A percentile compares a stretch with the other conserved stretches of the same genome.
Evolutionary conservation across 2,888 invertebrate genomes (phyloP).

Genomic region (Sceliomorpha sp.): DNA sequence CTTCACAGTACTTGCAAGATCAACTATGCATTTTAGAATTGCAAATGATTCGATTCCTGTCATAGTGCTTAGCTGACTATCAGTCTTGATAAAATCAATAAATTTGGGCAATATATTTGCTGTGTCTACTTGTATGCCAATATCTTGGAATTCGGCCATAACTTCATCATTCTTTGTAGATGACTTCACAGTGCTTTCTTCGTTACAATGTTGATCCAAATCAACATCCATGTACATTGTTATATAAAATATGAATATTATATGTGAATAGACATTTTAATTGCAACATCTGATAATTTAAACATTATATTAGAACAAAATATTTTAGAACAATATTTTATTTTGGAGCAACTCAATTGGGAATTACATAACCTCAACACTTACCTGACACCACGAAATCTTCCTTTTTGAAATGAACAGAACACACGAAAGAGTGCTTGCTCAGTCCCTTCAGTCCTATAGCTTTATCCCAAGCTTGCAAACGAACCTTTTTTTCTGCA

Average conservation of each 20-base stretch:
- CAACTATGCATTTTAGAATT: not conserved
- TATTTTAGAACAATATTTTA: not conserved
- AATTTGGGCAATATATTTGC: not conserved
- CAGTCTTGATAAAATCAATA: not conserved
- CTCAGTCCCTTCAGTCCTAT: not conserved
- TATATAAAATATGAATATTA: no score
- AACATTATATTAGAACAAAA: no score
- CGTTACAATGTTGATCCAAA: not conserved
- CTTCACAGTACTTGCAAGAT: not conserved
- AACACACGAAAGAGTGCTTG: not conserved
- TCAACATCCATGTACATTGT: no score
- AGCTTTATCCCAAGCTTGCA: not conserved
- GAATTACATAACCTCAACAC: no score
- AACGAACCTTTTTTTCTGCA: not conserved
- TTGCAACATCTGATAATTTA: no score
- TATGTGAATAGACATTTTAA: no score
- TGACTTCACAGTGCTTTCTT: not conserved
- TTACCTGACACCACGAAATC: not conserved
- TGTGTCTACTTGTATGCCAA: not conserved
- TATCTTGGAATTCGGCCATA: no score
- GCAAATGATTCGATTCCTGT: not conserved
- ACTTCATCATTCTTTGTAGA: no score
- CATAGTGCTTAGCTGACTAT: not conserved
- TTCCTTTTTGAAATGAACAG: not conserved
- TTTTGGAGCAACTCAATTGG: not conserved